Base-by-base conservation (phyloP, 2,113 vertebrate genomes). In the Hippolais icterina region DNA sequence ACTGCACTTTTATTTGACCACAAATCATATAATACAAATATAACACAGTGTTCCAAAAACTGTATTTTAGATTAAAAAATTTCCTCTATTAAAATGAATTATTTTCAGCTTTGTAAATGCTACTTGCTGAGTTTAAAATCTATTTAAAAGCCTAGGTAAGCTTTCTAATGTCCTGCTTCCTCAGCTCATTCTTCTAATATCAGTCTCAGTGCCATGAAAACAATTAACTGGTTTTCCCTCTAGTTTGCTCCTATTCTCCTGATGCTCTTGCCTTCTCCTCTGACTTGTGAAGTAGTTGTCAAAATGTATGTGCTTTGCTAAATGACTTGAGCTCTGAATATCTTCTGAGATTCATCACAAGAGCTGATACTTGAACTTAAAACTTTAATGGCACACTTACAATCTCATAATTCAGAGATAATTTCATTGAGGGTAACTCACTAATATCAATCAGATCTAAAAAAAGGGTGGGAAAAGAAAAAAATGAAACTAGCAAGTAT, bases 331-430 rank as follows among this genome's bases (percentile, higher is more conserved):
- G 83, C 82, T 84, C 74, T 86, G 47, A 92, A 25, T 92, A 82
- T 60, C 72, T 91, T 86, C 60, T 29, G 50, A 91, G 72, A 82
- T 88, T 94, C 82, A 95, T 90, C 65, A 79, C 35, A 76, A 93
- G 88, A 92, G 60, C 50, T 91, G 89, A 92, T 83, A 84, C 50
- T 96, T 91, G 91, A 97, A 93, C 83, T 93, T 94, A 94, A 95
- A 83, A 93, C 49, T 87, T 92, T 87, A 95, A 93, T 92, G 46
- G 76, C 59, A 65, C 35, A 27, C 60, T 89, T 85, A 89, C 19
- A 85, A 35, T 50, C 57, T 86, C 52, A 31, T 72, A 94, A 96
- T 81, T 96, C 18, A 44, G 71, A 90, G 61, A 90, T 75, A 85
- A 91, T 80, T 92, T 96, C 68, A 85, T 37, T 69, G 81, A 87